Evolutionary conservation across 2,113 vertebrate genomes (phyloP), one percentile per base, ranked within the genome.

Genomic region (Potamarius usumacintae): DNA sequence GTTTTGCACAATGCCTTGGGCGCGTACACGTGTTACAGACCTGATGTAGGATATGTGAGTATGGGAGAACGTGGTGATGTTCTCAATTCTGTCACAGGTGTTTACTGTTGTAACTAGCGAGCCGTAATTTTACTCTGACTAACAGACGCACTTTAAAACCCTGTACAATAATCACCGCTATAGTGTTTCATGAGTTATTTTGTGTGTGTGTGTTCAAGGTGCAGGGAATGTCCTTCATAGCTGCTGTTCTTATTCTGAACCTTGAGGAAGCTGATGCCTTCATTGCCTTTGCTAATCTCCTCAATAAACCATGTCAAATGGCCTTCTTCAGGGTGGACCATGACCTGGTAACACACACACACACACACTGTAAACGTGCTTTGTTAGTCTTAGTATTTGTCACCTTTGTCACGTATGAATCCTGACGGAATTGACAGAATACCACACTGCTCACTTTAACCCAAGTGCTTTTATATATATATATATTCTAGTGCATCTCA

Each of bases 191-290:
- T 42, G 65, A 27, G 72, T 55, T 8, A 76, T 76, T 76, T 76
- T 11, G 62, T 79, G 22, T 83, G 77, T 85, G 30, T 60, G 55
- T 83, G 25, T 88, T 34, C 1, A 93, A 99, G 98, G 98, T 99
- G 42, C 98, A 99, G 93, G 98, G 98, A 80, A 99, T 99, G 98
- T 99, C 98, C n/a, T 99, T 99, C 94, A 98, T 99, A 91, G 98
- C 98, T 89, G 98, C 98, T 22, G 98, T 99, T 62, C 97, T 99
- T 88, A 98, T 99, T 94, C 97, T 99, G 86, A 99, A 99, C 92
- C 95, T 99, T 94, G 97, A 99, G 91, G 98, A 98, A 93, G 97
- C 98, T 63, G 97, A 99, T 85, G 98, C 98, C 93, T 99, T 99
- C 94, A 98, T 99, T 94, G 97, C 97, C 85, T 99, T 99, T 94